Evolutionary conservation across 1,140 invertebrate genomes (phyloP), one percentile per base, ranked within the genome.

Genomic region (Drosophila malerkotliana): DNA sequence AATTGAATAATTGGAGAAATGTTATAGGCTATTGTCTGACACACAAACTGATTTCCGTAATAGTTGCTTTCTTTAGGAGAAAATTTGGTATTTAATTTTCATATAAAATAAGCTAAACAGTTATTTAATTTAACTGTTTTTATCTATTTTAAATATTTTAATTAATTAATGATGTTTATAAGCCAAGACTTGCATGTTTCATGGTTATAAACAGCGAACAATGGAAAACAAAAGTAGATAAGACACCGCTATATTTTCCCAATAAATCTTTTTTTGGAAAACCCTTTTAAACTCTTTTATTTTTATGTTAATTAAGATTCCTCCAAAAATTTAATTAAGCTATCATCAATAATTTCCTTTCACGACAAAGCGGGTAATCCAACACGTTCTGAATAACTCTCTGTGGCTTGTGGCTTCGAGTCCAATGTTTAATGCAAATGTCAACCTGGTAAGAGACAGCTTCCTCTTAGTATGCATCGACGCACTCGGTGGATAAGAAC

Each of bases 401-500:
- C 21, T 21, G 15, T 53, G 48, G 48, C 26, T 34, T 47, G 48
- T 24, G 26, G 37, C 60, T 28, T 44, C 26, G 15, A 12, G 34
- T 15, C 54, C 56, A 48, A 39, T 45, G 47, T 57, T 21, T 49
- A 66, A 69, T 68, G 67, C 67, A 68, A 71, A 71, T 71, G 63
- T 68, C 63, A 68, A 68, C 63, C 28, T 41, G 28, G 26, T 21
- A 21, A 30, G 26, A 56, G 51, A 47, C 62, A 48, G 62, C 62
- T 57, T 56, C 41, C 34, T 56, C 67, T 69, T 74, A 58, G 62
- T 79, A 79, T 79, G 77, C 77, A 69, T 61, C 57, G 34, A 54
- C 54, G 57, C 73, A 76, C 64, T 54, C 54, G 47, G 44, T n/a
- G 57, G 68, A 79, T 74, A 74, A 79, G 77, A 79, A 79, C 57